Conservation (phyloP, 2,797 vertebrate species). For the Sus cebifrons region DNA sequence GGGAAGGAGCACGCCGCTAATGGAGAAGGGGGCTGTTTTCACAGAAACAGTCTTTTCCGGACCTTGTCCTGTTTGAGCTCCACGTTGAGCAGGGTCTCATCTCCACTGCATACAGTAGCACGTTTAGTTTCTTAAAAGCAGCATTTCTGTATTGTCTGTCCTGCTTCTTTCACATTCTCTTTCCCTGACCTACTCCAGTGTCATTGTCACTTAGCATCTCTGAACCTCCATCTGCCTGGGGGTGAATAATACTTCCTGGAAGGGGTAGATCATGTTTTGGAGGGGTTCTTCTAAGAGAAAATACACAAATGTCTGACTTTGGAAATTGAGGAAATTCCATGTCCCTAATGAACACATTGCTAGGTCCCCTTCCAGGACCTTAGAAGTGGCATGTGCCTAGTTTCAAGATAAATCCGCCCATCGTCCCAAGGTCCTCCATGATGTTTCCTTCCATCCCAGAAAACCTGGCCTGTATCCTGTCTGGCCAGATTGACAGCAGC, state of each 20-base stretch:
- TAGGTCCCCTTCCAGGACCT: neutral
- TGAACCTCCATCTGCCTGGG: neutral
- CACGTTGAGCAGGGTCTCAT: neutral
- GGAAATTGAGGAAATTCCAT: neutral
- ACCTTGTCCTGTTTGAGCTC: neutral
- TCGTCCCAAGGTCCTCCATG: neutral
- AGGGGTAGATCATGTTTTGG: neutral
- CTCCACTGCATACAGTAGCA: neutral
- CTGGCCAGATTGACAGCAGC: neutral
- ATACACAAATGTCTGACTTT: neutral
- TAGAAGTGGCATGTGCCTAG: neutral
- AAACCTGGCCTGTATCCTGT: neutral
- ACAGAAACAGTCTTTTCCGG: neutral
- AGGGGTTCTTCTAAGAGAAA: neutral
- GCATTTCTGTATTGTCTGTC: neutral
- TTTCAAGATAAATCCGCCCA: accelerated
- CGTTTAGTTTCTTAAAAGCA: neutral
- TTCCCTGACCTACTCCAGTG: neutral
- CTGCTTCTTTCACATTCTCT: neutral
- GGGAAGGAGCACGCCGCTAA: neutral
- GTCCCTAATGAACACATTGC: neutral
- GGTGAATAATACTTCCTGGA: neutral
- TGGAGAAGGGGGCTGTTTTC: neutral
- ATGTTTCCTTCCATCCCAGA: neutral
- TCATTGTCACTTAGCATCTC: neutral